Conservation (phyloP, 2,797 vertebrate species). For the Anolis apletophallus region DNA sequence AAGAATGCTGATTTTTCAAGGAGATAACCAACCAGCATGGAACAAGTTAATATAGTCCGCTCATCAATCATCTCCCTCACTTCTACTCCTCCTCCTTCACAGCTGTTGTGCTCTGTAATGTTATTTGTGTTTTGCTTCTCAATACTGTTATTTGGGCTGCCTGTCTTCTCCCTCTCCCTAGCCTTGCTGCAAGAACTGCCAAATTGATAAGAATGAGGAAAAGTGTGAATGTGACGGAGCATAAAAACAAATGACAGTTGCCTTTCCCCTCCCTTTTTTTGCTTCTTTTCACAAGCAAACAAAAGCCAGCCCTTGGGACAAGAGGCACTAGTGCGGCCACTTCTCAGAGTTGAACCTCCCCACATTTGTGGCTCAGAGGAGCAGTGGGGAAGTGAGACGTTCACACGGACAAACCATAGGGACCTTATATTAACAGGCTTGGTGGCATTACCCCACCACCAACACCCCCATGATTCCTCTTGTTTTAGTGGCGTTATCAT, state of each 20-base stretch:
- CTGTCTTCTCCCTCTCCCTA: background rate
- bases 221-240: conserved; percentile 48
- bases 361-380: background rate
- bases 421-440: too few species aligned
- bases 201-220: conserved; percentile 49
- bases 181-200: conserved; percentile 30
- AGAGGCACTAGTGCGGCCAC: background rate
- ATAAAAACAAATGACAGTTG: background rate
- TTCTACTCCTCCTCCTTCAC: conserved; percentile 31
- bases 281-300: conserved; percentile 11
- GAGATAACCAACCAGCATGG: background rate
- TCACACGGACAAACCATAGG: background rate
- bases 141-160: conserved; percentile 26
- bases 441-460: too few species aligned
- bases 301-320: conserved; percentile 17
- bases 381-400: background rate
- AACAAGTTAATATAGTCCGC: conserved; percentile 26
- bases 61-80: conserved; percentile 4
- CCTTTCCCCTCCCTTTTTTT: conserved; percentile 35
- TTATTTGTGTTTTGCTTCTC: conserved; percentile 25
- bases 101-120: conserved; percentile 29
- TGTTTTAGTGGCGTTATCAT: too few species aligned
- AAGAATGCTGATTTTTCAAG: background rate
- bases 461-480: too few species aligned
- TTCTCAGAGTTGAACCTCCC: background rate